Evolutionary conservation across 2,888 invertebrate species (phyloP).

Genomic region (Bimastos eiseni): DNA sequence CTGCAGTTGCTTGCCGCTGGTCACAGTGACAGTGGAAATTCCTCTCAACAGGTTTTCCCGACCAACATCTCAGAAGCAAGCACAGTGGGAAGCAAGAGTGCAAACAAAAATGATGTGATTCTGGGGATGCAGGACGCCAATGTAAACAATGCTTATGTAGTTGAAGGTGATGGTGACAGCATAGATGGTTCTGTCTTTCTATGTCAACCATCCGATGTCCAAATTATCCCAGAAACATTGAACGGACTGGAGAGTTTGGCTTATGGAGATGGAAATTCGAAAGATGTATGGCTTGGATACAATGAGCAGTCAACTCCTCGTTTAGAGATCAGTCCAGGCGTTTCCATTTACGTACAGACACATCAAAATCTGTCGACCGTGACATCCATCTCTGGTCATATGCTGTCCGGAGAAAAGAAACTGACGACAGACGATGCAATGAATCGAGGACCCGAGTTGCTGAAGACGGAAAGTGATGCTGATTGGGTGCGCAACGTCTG

Average conservation of each 20-base stretch:
- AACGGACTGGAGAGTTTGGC: neutral
- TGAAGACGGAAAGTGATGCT: neutral
- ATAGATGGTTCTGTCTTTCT: neutral
- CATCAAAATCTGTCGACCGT: neutral
- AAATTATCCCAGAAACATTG: neutral
- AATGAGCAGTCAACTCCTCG: neutral
- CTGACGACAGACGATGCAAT: neutral
- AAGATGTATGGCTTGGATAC: constrained; percentile 17
- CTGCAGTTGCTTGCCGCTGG: neutral
- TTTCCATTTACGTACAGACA: neutral
- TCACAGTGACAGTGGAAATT: neutral
- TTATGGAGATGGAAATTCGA: neutral
- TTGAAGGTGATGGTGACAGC: neutral
- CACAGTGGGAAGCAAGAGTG: neutral
- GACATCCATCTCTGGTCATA: neutral
- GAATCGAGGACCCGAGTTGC: neutral
- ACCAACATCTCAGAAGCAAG: neutral
- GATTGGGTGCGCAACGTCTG: neutral
- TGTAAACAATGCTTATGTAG: neutral
- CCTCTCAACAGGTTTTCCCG: neutral
- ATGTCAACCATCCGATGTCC: neutral
- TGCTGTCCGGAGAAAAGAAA: neutral
- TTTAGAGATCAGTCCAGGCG: neutral
- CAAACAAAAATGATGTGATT: neutral
- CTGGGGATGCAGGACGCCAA: neutral